Base-by-base conservation (phyloP, 2,888 invertebrate genomes). In the Gerris lacustris region DNA sequence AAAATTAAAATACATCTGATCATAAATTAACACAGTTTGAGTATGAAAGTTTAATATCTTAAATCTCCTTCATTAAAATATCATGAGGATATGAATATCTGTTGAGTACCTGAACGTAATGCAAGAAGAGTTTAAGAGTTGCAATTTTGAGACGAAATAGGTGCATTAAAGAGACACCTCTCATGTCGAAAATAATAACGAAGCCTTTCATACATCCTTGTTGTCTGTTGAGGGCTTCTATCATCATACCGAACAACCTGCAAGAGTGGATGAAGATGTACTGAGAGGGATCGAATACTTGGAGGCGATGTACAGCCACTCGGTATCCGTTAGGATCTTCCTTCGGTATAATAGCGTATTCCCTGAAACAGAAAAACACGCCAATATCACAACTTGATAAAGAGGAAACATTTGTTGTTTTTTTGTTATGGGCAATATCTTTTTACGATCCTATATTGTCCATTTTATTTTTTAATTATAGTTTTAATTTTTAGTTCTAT, bases 111-210 rank as follows among this genome's bases (percentile, higher is more conserved):
- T 78, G 78, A 47, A 89, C 79, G 78, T 87, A 89, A 72, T 83
- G 82, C 80, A 88, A 86, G 79, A 88, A 87, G 77, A 85, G 85
- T 64, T 85, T 83, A 0, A 89, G 79, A 0, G 84, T 83, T 74
- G 86, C 81, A 0, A 89, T 79, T 71, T 85, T 87, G 1, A 90
- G 79, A 75, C 85, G 84, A 6, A 86, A 83, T 5, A 89, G 79
- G 76, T 91, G 90, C 0, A 86, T 83, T 43, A 87, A 79, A 72
- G 82, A 83, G 0, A 87, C 87, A 0, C 87, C 87, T 63, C 81
- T 80, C 85, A 88, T 87, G 78, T 89, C 88, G 74, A 89, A 86
- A 0, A 89, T 81, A 77, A 88, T 86, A 44, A 88, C 82, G 73
- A 86, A 83, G 0, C 89, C 89, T 0, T 84, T 83, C 9, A 84